phyloP scores from a whole-genome alignment of 1,140 invertebrate genomes.

The Drusus annulatus region DNA sequence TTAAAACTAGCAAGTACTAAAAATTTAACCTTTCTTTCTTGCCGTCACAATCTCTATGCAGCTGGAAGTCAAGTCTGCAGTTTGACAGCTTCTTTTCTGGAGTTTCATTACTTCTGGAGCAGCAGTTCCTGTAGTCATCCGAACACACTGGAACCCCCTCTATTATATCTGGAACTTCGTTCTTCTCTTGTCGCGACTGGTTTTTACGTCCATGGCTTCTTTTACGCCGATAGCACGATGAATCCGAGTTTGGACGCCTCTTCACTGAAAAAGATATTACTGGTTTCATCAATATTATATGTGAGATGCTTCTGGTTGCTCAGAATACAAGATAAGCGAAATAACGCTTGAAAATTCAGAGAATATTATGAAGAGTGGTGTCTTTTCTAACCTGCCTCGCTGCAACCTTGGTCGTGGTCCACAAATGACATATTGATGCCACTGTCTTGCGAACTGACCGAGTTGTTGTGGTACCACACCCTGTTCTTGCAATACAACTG shows the following conservation, averaged over 20 bases:
- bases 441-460: slow-evolving; percentile 82
- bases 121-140: slow-evolving; percentile 61
- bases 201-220: slow-evolving; percentile 64
- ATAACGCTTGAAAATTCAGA: no score
- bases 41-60: slow-evolving; percentile 44
- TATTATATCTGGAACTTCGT: slow-evolving; percentile 70
- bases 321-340: no score
- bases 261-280: slow-evolving; percentile 61
- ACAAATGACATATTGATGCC: slow-evolving; percentile 83
- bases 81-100: slow-evolving; percentile 23
- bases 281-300: slow-evolving; percentile 45
- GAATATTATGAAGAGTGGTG: no score
- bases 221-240: slow-evolving; percentile 65
- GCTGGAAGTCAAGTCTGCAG: slow-evolving; percentile 45
- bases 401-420: slow-evolving; percentile 73
- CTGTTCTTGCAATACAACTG: slow-evolving; percentile 68
- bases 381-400: slow-evolving; percentile 33
- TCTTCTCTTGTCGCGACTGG: slow-evolving; percentile 66
- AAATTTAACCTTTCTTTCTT: slow-evolving; percentile 36
- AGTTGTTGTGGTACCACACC: slow-evolving; percentile 76
- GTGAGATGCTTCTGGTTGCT: background rate
- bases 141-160: slow-evolving; percentile 70
- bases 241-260: slow-evolving; percentile 68
- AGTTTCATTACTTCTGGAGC: slow-evolving; percentile 52
- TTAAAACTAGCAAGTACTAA: no score